Base-by-base conservation (phyloP, 2,888 invertebrate genomes). In the Lepeophtheirus nordmannii region DNA sequence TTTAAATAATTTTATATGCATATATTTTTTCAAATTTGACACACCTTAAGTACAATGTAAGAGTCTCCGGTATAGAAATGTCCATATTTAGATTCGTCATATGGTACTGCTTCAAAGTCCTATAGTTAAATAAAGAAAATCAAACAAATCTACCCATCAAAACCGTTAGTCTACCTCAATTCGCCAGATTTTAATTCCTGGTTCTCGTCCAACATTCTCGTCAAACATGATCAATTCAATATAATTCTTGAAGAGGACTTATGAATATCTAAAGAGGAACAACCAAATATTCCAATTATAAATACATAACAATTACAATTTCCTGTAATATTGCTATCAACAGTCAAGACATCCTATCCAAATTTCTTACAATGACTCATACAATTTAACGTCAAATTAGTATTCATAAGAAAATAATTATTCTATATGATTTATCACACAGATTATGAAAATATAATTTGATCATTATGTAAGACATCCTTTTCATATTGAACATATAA, bases 51-150 rank as follows among this genome's bases (percentile, higher is more conserved):
- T 23, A 90, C 80, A 67, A 91, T 84, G 75, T 89, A 91, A 0
- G 89, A 89, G 73, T 91, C 90, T 0, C 90, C 90, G 67, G 83
- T 83, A 75, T 83, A 85, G 77, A 91, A 90, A 76, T 87, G 87
- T 2, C 90, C 90, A 73, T 82, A 83, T 70, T 88, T 85, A 59
- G 78, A 80, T 68, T 80, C 79, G 0, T 86, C 81, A 62, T 88
- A 84, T 0, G 82, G 78, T 0, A 85, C 85, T 2, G 89, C 85
- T 70, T 86, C 84, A 73, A 89, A 90, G 71, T 86, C 83, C 85
- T 89, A 78, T 14, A 82, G 81, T 2, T 61, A 58, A 68, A 53
- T 57, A 58, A 40, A 14, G n/a, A 68, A 23, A 39, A 40, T 17
- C 58, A 58, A 46, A 17, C 3, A 37, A 46, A 23, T 67, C 20